These are phyloP conservation scores for Neolamprologus hecqui DNA, from an alignment of 2,113 vertebrate species.

Conservation along the genomic window DNA sequence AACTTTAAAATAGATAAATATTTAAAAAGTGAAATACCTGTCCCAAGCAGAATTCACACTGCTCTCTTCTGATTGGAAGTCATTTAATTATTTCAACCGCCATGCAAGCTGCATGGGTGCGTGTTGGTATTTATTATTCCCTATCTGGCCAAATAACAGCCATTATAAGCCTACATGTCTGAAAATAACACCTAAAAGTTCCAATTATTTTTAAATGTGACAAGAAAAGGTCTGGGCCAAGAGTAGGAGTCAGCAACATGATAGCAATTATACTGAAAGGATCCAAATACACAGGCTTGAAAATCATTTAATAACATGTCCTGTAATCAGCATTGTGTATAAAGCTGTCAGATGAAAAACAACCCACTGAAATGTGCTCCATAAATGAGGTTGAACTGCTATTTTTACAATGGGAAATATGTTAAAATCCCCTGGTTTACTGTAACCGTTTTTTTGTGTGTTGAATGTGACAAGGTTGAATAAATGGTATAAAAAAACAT, in stretches of 20 bases:
- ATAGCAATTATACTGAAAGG: neutral
- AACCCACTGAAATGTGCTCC: neutral
- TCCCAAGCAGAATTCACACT: neutral
- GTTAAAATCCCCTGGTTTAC: neutral
- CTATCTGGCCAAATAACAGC: neutral
- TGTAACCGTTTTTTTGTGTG: rapidly evolving
- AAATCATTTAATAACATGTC: neutral
- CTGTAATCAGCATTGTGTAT: neutral
- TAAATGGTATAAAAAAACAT: neutral
- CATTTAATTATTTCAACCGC: neutral
- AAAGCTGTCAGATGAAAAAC: slow-evolving; percentile 13
- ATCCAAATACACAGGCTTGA: neutral
- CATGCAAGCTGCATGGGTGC: neutral
- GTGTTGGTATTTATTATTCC: neutral
- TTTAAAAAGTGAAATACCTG: neutral
- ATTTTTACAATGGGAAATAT: neutral
- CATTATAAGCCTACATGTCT: neutral
- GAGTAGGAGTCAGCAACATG: neutral
- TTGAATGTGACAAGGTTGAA: neutral
- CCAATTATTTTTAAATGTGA: neutral
- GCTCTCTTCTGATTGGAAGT: neutral
- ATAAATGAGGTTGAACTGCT: slow-evolving; percentile 3
- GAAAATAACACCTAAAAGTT: neutral
- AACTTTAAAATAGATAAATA: neutral
- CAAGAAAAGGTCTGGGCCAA: neutral